Evolutionary conservation across 2,113 vertebrate genomes (phyloP), one percentile per base, ranked within the genome.

Genomic region (Pleuronectes platessa): DNA sequence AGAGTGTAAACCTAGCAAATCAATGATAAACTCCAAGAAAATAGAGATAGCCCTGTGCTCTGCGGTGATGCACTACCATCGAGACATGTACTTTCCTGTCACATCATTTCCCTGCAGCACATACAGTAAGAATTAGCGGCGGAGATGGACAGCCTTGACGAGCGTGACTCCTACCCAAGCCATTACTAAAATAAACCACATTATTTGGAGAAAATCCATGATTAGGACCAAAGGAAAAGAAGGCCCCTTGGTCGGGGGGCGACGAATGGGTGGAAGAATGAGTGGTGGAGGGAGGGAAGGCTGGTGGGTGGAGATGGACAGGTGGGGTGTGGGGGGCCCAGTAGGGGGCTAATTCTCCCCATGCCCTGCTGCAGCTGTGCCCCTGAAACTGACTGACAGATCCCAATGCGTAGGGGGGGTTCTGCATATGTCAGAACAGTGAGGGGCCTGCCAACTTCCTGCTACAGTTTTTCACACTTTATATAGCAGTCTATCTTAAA

Each of bases 321-420:
- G 94, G 93, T 92, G 93, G 94, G 94, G 93, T 93, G 94, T 93
- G 93, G 94, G 90, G 93, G 94, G 93, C 97, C 94, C 97, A 96
- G 96, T 94, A 87, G 97, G 97, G 95, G 96, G 95, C 94, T 97
- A 98, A 97, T 97, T 95, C 96, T 95, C 95, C 95, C 96, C 96
- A 95, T 97, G 95, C 93, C 78, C 93, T 92, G 93, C 94, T 95
- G 94, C 97, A 98, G 97, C 97, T 98, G 96, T 96, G 97, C 94
- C 96, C 96, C 94, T 89, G 85, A 93, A 90, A 83, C 91, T 97
- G 96, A 97, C 93, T 97, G 96, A 97, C 97, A 97, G 95, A 95
- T 89, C 91, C 79, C 78, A 63, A 69, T 85, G 89, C 73, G 81
- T 82, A 45, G 87, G 82, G 80, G 80, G 71, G 77, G 37, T 35